phyloP scores from a whole-genome alignment of 2,797 vertebrate species.

The Sebastes vulpes region DNA sequence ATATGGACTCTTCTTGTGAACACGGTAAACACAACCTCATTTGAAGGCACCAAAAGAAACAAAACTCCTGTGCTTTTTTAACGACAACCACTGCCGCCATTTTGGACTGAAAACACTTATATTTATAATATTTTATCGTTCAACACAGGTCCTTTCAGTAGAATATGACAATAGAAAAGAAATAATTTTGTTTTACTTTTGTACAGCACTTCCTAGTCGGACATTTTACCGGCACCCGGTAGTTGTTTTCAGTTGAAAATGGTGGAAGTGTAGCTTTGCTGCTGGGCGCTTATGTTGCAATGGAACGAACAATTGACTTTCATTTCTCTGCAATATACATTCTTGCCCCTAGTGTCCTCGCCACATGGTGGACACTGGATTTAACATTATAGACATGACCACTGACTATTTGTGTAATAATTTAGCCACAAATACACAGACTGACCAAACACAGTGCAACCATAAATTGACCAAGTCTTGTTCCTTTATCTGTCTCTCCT shows the following conservation, averaged over 20 bases:
- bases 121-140: background rate
- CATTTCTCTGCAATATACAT: background rate
- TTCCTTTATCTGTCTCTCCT: accelerated
- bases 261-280: background rate
- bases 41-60: background rate
- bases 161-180: background rate
- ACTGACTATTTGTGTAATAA: background rate
- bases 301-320: background rate
- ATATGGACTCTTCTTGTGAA: too few species aligned
- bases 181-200: too few species aligned
- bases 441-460: background rate
- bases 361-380: background rate
- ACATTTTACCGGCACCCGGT: accelerated
- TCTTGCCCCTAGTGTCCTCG: too few species aligned
- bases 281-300: background rate
- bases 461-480: accelerated
- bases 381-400: background rate
- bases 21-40: too few species aligned
- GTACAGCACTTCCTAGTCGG: accelerated
- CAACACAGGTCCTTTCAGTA: background rate
- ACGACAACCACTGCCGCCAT: too few species aligned
- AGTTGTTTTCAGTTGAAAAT: accelerated
- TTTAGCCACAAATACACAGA: background rate
- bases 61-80: background rate
- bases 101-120: background rate